Percentiles rank a stretch among this genome's conserved stretches.
These are phyloP conservation scores for Lepilemur ruficaudatus DNA, from an alignment of 2,797 vertebrate genomes.

Conservation along the genomic window DNA sequence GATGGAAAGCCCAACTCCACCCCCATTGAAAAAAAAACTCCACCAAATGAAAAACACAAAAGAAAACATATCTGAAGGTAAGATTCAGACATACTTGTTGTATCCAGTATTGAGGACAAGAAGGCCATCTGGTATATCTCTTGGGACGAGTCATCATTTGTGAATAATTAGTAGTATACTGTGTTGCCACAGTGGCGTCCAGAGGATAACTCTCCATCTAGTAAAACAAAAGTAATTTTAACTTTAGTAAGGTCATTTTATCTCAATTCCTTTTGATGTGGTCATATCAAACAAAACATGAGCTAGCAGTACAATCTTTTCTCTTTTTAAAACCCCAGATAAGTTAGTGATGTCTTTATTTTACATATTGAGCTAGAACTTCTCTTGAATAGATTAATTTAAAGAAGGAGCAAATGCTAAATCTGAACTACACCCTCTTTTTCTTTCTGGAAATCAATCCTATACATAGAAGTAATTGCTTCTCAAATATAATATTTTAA, in stretches of 20 bases:
- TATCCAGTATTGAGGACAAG: constrained; percentile 16
- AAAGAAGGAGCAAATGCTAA: neutral
- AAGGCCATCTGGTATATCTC: neutral
- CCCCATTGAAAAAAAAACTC: neutral
- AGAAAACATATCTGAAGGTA: neutral
- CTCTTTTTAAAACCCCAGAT: neutral
- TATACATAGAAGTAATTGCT: neutral
- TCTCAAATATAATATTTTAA: constrained; percentile 24
- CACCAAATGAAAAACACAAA: neutral
- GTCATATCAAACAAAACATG: neutral
- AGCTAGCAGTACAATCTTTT: constrained; percentile 5
- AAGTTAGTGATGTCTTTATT: neutral
- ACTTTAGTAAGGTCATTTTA: neutral
- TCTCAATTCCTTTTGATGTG: neutral
- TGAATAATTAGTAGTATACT: constrained; percentile 36
- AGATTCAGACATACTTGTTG: constrained; percentile 47
- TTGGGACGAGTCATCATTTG: constrained; percentile 4
- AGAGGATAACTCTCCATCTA: constrained; percentile 26
- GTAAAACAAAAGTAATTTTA: neutral
- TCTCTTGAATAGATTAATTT: neutral
- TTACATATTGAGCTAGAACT: neutral
- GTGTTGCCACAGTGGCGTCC: neutral
- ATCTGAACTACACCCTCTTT: neutral
- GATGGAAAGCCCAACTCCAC: neutral
- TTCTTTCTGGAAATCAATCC: neutral